Evolutionary conservation across 1,140 invertebrate species (phyloP).

Genomic region (Planococcus citri): DNA sequence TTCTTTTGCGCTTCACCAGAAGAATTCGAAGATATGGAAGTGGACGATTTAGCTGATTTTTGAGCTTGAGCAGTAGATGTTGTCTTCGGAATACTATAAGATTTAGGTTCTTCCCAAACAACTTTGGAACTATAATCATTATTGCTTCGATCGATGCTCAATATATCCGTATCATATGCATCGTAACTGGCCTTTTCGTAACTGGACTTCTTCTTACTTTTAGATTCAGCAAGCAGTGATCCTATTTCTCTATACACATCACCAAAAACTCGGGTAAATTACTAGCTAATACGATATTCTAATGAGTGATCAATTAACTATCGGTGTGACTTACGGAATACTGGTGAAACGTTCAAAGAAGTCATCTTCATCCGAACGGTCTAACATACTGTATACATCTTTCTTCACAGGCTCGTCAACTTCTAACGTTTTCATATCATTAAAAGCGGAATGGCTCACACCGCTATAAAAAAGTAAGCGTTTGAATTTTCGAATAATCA

Average conservation of each 20-base stretch:
- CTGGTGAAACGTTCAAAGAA: conserved; percentile 37
- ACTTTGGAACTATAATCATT: background rate
- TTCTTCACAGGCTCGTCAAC: conserved; percentile 55
- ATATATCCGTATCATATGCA: background rate
- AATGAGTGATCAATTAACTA: too few relatives aligned
- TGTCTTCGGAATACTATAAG: background rate
- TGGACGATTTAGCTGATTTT: background rate
- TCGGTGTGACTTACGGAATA: conserved; percentile 13
- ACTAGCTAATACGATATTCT: too few relatives aligned
- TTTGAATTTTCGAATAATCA: conserved; percentile 30
- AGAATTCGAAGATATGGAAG: background rate
- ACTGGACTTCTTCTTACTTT: background rate
- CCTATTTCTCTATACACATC: background rate
- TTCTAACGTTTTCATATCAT: conserved; percentile 85
- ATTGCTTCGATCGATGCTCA: background rate
- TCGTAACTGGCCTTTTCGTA: background rate
- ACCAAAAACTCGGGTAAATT: too few relatives aligned
- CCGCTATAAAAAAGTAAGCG: conserved; percentile 49
- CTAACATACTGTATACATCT: conserved; percentile 85
- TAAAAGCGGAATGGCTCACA: conserved; percentile 82
- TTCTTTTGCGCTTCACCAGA: conserved; percentile 69
- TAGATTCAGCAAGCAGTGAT: background rate
- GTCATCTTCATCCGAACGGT: conserved; percentile 40
- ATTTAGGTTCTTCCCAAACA: conserved; percentile 10
- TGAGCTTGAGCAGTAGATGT: background rate